These are phyloP conservation scores for Odontamblyopus rebecca DNA, from an alignment of 2,797 vertebrate species.

Conservation along the genomic window DNA sequence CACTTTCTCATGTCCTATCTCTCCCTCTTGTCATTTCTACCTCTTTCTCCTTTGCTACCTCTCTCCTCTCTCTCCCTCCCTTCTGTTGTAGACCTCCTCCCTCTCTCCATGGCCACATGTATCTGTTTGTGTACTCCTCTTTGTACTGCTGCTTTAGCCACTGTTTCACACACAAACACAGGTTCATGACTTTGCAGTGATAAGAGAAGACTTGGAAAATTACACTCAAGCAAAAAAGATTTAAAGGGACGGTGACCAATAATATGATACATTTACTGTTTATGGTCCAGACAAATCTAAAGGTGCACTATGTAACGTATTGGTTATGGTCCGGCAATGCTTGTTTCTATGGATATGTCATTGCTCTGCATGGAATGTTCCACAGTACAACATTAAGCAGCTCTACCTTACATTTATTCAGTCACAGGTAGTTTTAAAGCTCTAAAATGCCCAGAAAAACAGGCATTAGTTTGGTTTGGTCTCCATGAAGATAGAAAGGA, in stretches of 20 bases:
- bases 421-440: no score
- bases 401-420: no score
- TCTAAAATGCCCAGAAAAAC: no score
- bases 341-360: no score
- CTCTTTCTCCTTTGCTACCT: conserved; percentile 25
- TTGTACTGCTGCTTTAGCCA: conserved; percentile 28
- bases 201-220: conserved; percentile 36
- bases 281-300: no score
- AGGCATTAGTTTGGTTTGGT: no score
- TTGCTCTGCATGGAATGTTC: no score
- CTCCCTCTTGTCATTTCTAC: conserved; percentile 14
- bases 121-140: neutral
- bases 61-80: conserved; percentile 24
- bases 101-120: conserved; percentile 1
- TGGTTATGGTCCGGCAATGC: no score
- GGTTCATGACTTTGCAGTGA: conserved; percentile 27
- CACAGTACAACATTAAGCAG: no score
- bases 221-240: neutral
- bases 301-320: no score
- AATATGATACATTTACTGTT: no score
- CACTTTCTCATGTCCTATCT: conserved; percentile 44
- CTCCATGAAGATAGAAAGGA: no score
- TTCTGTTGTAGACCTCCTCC: neutral
- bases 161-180: conserved; percentile 50
- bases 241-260: neutral